phyloP scores from a whole-genome alignment of 2,113 vertebrate species.

The Struthio camelus region DNA sequence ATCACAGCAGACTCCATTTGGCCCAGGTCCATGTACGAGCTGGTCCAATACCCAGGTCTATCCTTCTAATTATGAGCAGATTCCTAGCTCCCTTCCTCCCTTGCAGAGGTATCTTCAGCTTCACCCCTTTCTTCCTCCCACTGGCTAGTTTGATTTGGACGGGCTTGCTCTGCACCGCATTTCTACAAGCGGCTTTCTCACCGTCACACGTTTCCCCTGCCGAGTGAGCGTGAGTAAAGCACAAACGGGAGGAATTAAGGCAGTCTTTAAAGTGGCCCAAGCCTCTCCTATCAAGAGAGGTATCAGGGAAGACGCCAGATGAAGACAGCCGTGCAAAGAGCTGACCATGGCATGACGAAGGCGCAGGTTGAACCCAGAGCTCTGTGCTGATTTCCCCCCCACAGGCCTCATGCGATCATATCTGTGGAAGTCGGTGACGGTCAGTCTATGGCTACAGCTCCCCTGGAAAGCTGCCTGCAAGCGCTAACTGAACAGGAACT shows the following conservation, averaged over 20 bases:
- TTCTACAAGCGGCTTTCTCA: not conserved
- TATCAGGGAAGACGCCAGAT: too few species aligned
- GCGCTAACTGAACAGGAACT: not conserved
- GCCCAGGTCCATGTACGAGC: constrained; percentile 2
- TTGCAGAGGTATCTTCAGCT: not conserved
- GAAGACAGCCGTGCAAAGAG: not conserved
- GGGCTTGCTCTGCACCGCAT: not conserved
- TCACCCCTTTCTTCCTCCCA: not conserved
- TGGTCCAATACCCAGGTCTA: constrained; percentile 36
- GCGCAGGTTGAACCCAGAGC: not conserved
- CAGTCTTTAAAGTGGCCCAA: too few species aligned
- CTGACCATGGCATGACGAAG: not conserved
- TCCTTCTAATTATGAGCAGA: constrained; percentile 58
- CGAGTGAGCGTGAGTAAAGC: not conserved
- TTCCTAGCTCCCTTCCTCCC: not conserved
- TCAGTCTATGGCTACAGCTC: not conserved
- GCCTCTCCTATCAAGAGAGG: too few species aligned
- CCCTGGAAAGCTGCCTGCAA: not conserved
- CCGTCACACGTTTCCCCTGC: not conserved
- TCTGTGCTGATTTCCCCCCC: not conserved
- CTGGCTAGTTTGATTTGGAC: not conserved
- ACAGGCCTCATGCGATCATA: not conserved
- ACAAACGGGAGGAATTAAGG: not conserved
- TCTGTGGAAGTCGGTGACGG: too few species aligned
- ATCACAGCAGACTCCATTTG: constrained; percentile 48